These are phyloP conservation scores for Poecilia gillii DNA, from an alignment of 2,797 vertebrate species.

Conservation along the genomic window DNA sequence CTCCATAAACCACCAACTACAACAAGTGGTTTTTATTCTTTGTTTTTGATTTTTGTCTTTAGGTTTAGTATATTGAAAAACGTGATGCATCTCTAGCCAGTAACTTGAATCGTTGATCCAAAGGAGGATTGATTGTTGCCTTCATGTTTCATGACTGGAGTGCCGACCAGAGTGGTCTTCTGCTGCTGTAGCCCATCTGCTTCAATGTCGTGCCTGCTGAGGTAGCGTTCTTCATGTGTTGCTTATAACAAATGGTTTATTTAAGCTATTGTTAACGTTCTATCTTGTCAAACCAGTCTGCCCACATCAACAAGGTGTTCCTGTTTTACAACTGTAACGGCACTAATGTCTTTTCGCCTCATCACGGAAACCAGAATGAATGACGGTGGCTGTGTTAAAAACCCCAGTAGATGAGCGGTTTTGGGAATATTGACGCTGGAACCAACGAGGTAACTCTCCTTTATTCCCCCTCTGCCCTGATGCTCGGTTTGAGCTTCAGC, in stretches of 20 bases:
- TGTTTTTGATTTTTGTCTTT: neutral
- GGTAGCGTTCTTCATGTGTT: too few relatives aligned
- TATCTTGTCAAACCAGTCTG: neutral
- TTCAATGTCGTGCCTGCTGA: neutral
- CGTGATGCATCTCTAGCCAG: neutral
- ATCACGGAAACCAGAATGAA: neutral
- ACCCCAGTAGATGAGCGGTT: neutral
- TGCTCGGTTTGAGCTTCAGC: neutral
- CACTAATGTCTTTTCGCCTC: neutral
- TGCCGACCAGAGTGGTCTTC: neutral
- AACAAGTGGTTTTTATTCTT: neutral
- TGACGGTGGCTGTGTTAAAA: neutral
- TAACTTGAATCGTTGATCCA: neutral
- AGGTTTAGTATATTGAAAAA: neutral
- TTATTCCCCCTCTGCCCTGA: neutral
- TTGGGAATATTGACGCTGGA: neutral
- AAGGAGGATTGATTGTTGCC: neutral
- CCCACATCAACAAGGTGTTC: neutral
- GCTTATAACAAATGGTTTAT: neutral
- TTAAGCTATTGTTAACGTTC: neutral
- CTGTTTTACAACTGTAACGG: neutral
- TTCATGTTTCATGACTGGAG: neutral
- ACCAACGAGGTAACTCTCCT: neutral
- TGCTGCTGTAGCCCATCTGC: neutral
- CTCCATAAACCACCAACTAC: neutral